Evolutionary conservation across 2,888 invertebrate genomes (phyloP), one percentile per base, ranked within the genome.

Genomic region (Gymnoscelis rufifasciata): DNA sequence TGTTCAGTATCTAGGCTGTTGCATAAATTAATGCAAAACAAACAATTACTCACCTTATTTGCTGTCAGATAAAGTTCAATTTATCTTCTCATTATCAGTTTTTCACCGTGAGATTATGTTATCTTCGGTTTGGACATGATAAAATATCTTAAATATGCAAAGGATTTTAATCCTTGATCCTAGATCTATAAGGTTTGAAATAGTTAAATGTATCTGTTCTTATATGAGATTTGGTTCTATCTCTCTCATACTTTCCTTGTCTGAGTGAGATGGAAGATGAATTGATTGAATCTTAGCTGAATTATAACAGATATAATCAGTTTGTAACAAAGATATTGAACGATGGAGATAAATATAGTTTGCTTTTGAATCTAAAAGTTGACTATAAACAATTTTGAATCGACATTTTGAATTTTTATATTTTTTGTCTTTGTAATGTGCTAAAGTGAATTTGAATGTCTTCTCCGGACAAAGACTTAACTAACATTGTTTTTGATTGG

Each of bases 61-160:
- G 7, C 38, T 26, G 27, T 31, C 30, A 13, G 37, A 44, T 43
- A 44, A 37, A 14, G 43, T n/a, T 44, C 2, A 33, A 33, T 38
- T 31, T 49, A 44, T 37, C 2, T 15, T 29, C 12, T 11, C 10
- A 8, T 36, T 30, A 43, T 38, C 7, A 26, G 11, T 15, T 15
- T 19, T 35, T 35, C n/a, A 19, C 19, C 19, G 19, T 33, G 12
- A 53, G 64, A 65, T 60, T 66, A 56, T 42, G 35, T 43, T 49
- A 58, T 62, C 48, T 57, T 3, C 10, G 23, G 19, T 39, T 51
- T 52, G 51, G 41, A 58, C 55, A 59, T 56, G 38, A 44, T 36
- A 38, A 11, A 7, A 8, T 31, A n/a, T 28, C 33, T 38, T 11
- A 11, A 4, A 15, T 19, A 8, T 3, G 4, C 8, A 45, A 12